Evolutionary conservation across 1,140 invertebrate genomes (phyloP), one percentile per base, ranked within the genome.

Genomic region (Bombus impatiens): DNA sequence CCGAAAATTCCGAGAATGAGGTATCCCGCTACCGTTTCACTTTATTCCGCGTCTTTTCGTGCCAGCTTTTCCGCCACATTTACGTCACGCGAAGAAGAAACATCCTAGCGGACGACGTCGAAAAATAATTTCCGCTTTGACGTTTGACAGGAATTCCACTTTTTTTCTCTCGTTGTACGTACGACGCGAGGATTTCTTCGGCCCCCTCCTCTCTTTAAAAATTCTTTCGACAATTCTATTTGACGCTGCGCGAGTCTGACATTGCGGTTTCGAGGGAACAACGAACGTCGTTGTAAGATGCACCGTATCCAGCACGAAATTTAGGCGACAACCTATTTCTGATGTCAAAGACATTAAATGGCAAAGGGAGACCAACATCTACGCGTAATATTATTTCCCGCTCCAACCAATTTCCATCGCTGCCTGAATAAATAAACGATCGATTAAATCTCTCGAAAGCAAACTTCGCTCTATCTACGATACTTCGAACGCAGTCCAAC

Each of bases 1-100:
- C 57, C 82, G 86, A 87, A 90, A 89, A 90, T 90, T 86, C 67
- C 71, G n/a, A 40, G 78, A 70, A 84, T 59, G 53, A 82, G 65
- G 70, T 65, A 78, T 82, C 77, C 72, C 53, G 44, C 47, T 78
- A 87, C 70, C 65, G 65, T 87, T 78, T 86, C 84, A 72, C 67
- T 77, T 84, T 59, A 76, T 83, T 25, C 35, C 80, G 37, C 37
- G 65, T 80, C 62, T 84, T 87, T 72, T 42, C 81, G 40, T 22
- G 44, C 62, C 25, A 37, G 57, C 62, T 82, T 80, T 85, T 68
- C 53, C 42, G 62, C 40, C n/a, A 42, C 68, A 70, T 89, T 89
- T 80, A 75, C 83, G 65, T 81, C 86, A 68, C 76, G 78, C 86
- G 53, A 42, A 53, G 87, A 79, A 62, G 86, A 47, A 47, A 47